Evolutionary conservation across 2,888 invertebrate genomes (phyloP).

Genomic region (Miltochrista miniata): DNA sequence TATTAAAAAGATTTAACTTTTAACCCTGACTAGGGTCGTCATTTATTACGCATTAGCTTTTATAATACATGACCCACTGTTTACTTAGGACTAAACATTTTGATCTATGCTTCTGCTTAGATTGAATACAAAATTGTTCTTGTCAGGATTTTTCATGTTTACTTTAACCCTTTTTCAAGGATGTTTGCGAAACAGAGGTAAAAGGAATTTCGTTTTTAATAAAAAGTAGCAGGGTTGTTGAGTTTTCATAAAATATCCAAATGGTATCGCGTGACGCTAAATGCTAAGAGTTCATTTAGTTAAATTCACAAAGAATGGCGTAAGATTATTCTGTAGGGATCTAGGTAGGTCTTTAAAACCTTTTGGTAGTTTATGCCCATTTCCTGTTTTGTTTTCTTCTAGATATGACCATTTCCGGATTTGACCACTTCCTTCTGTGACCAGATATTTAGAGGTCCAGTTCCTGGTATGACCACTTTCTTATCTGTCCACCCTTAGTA

Average conservation of each 20-base stretch:
- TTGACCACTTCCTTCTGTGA: no score
- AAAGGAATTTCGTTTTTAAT: conserved; percentile 14
- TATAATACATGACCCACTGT: conserved; percentile 16
- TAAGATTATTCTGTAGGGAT: no score
- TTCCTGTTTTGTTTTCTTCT: no score
- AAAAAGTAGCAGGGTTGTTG: conserved; percentile 1
- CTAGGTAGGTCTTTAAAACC: no score
- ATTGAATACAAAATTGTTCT: conserved; percentile 30
- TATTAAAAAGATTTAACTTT: not conserved
- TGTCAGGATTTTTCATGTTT: conserved; percentile 24
- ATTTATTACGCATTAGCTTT: conserved; percentile 6
- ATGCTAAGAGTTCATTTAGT: no score
- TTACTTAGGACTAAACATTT: conserved; percentile 40
- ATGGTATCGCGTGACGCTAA: no score
- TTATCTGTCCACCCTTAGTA: no score
- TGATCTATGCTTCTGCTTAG: conserved; percentile 17
- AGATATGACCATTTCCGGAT: no score
- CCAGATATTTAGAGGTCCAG: no score
- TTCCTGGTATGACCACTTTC: no score
- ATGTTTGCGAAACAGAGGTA: conserved; percentile 13
- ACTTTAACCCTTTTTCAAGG: conserved; percentile 13
- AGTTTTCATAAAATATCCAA: not conserved
- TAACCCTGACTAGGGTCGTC: not conserved
- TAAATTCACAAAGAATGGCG: no score
- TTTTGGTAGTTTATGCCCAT: no score